Base-by-base conservation (phyloP, 2,113 vertebrate genomes). In the Cyphomyrus plagiostoma region DNA sequence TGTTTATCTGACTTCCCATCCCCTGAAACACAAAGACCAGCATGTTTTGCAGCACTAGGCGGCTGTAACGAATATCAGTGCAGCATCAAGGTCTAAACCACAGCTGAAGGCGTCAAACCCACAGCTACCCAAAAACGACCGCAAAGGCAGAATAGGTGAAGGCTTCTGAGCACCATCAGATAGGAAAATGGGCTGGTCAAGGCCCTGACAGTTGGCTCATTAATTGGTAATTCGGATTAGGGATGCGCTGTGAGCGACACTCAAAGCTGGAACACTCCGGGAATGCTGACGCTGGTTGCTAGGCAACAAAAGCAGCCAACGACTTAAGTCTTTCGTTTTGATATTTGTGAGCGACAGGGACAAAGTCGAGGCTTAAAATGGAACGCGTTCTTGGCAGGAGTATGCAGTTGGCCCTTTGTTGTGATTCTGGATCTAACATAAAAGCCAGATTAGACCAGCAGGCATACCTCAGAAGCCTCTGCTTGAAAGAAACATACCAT, bases 211-310 rank as follows among this genome's bases (percentile, higher is more conserved):
- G 84, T 83, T 70, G 88, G 83, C 23, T 87, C 35, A 26, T 87
- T 92, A 92, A 93, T 92, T 91, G 90, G 92, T 70, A 87, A 91
- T 87, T 92, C 88, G 42, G 82, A 87, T 89, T 53, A 35, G 45
- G 85, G 62, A 88, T 82, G 86, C 49, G n/a, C 74, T 13, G 56
- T 42, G 88, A 58, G n/a, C 19, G 3, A 80, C 35, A 39, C 26
- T 90, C 89, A 46, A 53, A 35, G 87, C 87, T 88, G 89, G 89
- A 89, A 89, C 89, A 91, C 90, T 93, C 93, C 89, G 52, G 91
- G 92, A 93, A 91, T 89, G 91, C 93, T 94, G 94, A 95, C 93
- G 93, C 91, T 13, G 91, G 96, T 96, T 94, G 95, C 96, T 94
- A 94, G 90, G 96, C 94, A 96, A 96, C 95, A 94, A 92, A 92